phyloP scores from a whole-genome alignment of 2,888 invertebrate species.

The Siphlonurus alternatus region DNA sequence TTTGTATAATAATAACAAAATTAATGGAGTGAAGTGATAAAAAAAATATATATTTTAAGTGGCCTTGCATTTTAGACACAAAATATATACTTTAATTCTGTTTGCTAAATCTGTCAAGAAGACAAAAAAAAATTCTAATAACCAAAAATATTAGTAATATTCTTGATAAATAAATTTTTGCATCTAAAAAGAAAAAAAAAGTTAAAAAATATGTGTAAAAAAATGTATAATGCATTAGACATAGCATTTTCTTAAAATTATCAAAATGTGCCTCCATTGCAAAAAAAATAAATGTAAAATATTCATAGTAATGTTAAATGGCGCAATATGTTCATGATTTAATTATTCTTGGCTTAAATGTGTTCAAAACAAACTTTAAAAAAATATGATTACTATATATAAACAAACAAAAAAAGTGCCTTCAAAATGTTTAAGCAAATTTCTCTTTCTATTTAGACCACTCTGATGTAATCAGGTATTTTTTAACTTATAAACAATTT shows the following conservation, averaged over 20 bases:
- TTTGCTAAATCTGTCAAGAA: too few species aligned
- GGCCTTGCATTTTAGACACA: constrained; percentile 18
- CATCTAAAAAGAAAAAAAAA: constrained; percentile 12
- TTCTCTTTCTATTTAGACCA: constrained; percentile 1
- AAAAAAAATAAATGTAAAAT: too few species aligned
- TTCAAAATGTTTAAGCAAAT: constrained; percentile 37
- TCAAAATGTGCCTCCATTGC: background rate
- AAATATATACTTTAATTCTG: too few species aligned
- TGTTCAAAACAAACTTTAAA: constrained; percentile 49
- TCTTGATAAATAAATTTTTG: constrained; percentile 17
- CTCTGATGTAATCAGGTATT: background rate
- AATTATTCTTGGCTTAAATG: constrained; percentile 28
- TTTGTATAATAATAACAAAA: constrained; percentile 27
- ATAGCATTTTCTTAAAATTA: background rate
- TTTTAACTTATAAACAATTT: background rate
- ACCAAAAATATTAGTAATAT: constrained; percentile 16
- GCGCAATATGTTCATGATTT: constrained; percentile 11
- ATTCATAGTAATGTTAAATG: background rate
- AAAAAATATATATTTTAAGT: constrained; percentile 15
- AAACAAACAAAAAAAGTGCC: constrained; percentile 38
- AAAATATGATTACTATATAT: constrained; percentile 39
- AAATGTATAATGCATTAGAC: constrained; percentile 15
- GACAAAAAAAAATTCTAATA: too few species aligned
- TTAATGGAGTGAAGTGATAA: constrained; percentile 23
- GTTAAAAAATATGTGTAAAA: background rate